Percentiles rank a stretch among this genome's conserved stretches.
Evolutionary conservation across 2,113 vertebrate species (phyloP).

Genomic region (Trogon surrucura): DNA sequence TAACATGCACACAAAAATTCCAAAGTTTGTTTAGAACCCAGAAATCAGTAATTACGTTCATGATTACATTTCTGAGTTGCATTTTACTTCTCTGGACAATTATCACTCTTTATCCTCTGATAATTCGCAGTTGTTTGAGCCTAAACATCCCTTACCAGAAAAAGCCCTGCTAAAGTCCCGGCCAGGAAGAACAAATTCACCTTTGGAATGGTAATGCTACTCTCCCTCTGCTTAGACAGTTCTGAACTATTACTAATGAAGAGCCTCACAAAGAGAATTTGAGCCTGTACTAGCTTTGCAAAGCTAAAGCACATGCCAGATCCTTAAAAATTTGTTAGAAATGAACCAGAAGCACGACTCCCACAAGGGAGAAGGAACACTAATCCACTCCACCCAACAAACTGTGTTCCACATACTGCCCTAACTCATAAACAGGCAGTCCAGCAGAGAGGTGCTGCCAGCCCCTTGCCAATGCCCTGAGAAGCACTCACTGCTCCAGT

Average conservation of each 20-base stretch:
- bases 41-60: not conserved
- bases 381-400: not conserved
- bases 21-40: not conserved
- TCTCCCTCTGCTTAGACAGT: not conserved
- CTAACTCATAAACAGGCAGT: not conserved
- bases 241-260: not conserved
- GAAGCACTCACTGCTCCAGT: not conserved
- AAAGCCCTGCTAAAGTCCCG: not conserved
- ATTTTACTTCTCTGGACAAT: not conserved
- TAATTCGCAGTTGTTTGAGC: not conserved
- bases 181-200: not conserved
- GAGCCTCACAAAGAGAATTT: not conserved
- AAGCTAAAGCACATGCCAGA: not conserved
- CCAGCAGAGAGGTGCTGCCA: not conserved
- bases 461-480: not conserved
- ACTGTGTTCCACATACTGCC: not conserved
- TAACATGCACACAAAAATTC: not conserved
- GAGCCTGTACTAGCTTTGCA: not conserved
- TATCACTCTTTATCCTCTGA: not conserved
- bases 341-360: not conserved
- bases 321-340: not conserved
- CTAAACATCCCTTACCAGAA: not conserved
- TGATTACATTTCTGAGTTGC: not conserved
- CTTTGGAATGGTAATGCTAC: not conserved
- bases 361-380: not conserved